Evolutionary conservation across 2,113 vertebrate species (phyloP), one percentile per base, ranked within the genome.

Genomic region (Brachyhypopomus occidentalis): DNA sequence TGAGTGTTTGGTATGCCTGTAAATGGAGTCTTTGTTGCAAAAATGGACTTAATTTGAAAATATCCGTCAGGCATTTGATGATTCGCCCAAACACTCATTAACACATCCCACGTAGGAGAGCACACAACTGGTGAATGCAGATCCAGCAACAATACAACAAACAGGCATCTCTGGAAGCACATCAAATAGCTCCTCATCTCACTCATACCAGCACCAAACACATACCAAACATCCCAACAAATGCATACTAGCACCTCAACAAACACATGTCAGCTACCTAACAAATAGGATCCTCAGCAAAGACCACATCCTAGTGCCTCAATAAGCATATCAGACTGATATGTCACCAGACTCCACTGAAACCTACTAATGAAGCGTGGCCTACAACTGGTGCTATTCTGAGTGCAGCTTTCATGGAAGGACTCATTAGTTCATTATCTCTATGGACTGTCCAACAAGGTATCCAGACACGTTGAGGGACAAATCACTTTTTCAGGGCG

Each of bases 31-130:
- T 78, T 78, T 74, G 70, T 82, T 55, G 34, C 20, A 81, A 74
- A 55, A 52, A 63, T 36, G 36, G 58, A 22, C 63, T 71, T 58
- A 41, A 84, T 48, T 79, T 60, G 45, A 27, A 74, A 75, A 84
- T 81, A 62, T 77, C 74, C 62, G 82, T 73, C 82, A 79, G 22
- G 72, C 52, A 45, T 69, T 70, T 81, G 60, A 81, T 84, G 79
- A 81, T 81, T 81, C 67, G 45, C 30, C 4, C 52, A 70, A 71
- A 70, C 36, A 38, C 59, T 52, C 41, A 52, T 34, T 41, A 27
- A 4, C 34, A 66, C 60, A 34, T 8, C 71, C 70, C 58, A 73
- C 78, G 30, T 59, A 25, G 60, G 11, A 12, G 23, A 63, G 23
- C 60, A 11, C 41, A 45, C 41, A 38, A 38, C 38, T 38, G 38